A percentile compares a stretch with the other conserved stretches of the same genome.
Evolutionary conservation across 2,888 invertebrate species (phyloP).

Genomic region (Drosophila eohydei): DNA sequence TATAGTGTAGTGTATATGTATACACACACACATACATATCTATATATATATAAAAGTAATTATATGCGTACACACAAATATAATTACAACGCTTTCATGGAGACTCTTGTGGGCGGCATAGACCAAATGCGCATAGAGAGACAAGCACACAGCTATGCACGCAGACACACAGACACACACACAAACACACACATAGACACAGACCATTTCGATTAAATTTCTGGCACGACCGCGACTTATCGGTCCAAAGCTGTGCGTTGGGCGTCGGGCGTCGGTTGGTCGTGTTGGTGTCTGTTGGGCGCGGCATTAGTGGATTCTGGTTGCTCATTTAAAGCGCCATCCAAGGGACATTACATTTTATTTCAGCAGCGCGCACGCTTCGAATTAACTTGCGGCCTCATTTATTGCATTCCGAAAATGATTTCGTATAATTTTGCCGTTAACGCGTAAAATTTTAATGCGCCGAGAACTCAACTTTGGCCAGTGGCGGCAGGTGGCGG

Average conservation of each 20-base stretch:
- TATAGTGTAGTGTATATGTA: neutral
- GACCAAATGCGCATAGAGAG: conserved; percentile 1
- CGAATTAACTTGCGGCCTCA: conserved; percentile 64
- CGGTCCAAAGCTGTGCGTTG: conserved; percentile 11
- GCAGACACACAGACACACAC: conserved; percentile 2
- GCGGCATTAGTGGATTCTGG: conserved; percentile 5
- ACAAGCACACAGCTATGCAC: neutral
- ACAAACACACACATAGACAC: neutral
- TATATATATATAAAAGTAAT: neutral
- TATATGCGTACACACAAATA: neutral
- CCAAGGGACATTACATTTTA: conserved; percentile 52
- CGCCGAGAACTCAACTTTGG: conserved; percentile 2
- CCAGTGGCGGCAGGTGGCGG: neutral
- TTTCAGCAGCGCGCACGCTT: conserved; percentile 29
- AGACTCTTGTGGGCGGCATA: neutral
- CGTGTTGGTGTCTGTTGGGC: neutral
- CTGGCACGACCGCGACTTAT: conserved; percentile 50
- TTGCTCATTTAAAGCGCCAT: conserved; percentile 50
- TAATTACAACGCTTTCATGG: neutral
- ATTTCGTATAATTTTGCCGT: conserved; percentile 63
- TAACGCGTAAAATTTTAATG: conserved; percentile 57
- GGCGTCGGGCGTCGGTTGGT: neutral
- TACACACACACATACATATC: neutral
- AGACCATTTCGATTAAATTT: conserved; percentile 57
- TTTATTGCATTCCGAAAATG: conserved; percentile 62